A percentile compares a stretch with the other conserved stretches of the same genome.
Conservation (phyloP, 2,888 invertebrate species). For the Timandra comae region DNA sequence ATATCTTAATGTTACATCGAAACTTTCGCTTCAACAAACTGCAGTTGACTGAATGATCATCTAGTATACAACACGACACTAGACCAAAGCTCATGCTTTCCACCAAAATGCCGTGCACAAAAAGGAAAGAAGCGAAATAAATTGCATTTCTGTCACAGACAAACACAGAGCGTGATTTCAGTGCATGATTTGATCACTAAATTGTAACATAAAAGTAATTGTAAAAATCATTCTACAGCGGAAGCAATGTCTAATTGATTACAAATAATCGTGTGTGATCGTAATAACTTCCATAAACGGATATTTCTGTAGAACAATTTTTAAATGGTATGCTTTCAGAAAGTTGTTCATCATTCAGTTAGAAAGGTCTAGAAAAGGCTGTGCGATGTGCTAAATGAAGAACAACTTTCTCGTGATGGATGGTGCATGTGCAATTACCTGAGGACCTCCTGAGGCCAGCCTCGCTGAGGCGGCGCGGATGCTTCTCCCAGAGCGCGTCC, state of each 20-base stretch:
- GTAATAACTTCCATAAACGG: no score
- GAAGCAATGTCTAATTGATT: no score
- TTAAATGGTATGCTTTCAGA: not conserved
- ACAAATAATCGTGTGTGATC: no score
- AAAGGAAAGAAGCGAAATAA: conserved; percentile 31
- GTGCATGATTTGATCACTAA: conserved; percentile 26
- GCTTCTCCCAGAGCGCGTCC: conserved; percentile 85
- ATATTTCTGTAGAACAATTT: conserved; percentile 4
- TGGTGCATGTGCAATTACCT: conserved; percentile 72
- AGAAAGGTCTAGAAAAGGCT: conserved; percentile 14
- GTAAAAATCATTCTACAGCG: conserved; percentile 13
- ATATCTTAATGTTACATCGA: conserved; percentile 48
- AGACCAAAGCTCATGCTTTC: conserved; percentile 39
- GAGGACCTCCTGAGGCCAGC: conserved; percentile 85
- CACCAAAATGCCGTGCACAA: conserved; percentile 34
- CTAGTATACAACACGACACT: conserved; percentile 15
- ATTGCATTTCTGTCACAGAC: conserved; percentile 21
- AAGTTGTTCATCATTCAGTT: conserved; percentile 5
- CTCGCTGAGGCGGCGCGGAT: conserved; percentile 84
- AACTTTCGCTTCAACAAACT: conserved; percentile 67
- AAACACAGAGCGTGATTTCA: conserved; percentile 32
- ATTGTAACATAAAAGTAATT: conserved; percentile 23
- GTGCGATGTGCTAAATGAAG: conserved; percentile 5
- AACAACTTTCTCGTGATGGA: conserved; percentile 14
- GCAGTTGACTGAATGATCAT: conserved; percentile 60